phyloP scores from a whole-genome alignment of 2,888 invertebrate genomes.

The Epinotia bilunana region DNA sequence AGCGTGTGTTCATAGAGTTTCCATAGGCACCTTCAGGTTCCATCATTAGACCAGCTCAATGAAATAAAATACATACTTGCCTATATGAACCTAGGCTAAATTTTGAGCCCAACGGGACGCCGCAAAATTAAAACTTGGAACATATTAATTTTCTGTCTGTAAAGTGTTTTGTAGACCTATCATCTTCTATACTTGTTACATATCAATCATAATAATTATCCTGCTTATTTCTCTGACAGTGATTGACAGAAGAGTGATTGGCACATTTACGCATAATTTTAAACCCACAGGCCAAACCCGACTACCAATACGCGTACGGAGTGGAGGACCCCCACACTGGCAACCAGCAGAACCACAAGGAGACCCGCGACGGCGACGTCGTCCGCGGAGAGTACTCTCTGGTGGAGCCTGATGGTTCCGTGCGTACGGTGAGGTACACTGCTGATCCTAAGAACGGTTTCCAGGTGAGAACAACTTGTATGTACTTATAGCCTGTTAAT shows the following conservation, averaged over 20 bases:
- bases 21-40: too few relatives aligned
- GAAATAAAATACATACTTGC: too few relatives aligned
- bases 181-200: too few relatives aligned
- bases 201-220: neutral
- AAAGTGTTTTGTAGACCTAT: neutral
- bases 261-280: neutral
- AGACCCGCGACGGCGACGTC: constrained; percentile 88
- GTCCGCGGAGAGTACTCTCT: constrained; percentile 90
- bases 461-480: constrained; percentile 74
- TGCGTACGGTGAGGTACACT: constrained; percentile 89
- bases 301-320: constrained; percentile 90
- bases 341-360: constrained; percentile 89
- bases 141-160: neutral
- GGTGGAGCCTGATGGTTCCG: constrained; percentile 89
- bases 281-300: constrained; percentile 86
- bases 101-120: too few relatives aligned
- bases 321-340: constrained; percentile 90
- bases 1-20: too few relatives aligned
- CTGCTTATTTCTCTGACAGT: neutral
- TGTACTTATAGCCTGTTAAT: neutral
- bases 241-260: neutral
- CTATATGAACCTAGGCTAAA: too few relatives aligned
- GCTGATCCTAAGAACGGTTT: constrained; percentile 90
- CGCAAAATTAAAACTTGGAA: neutral
- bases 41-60: too few relatives aligned